phyloP scores from a whole-genome alignment of 2,113 vertebrate genomes.

The Notothenia coriiceps region DNA sequence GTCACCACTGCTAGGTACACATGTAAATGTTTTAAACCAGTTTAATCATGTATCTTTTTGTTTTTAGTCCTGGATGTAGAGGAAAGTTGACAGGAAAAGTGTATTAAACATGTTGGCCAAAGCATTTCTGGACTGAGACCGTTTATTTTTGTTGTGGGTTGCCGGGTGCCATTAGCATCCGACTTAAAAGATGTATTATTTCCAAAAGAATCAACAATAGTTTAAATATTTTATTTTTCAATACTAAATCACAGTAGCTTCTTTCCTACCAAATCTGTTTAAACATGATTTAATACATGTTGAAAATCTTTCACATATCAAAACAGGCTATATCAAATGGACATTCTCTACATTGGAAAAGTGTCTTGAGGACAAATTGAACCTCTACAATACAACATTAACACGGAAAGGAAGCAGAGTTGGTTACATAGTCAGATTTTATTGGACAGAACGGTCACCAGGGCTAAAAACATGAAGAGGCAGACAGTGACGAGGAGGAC shows the following conservation, averaged over 20 bases:
- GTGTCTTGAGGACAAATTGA: too few species aligned
- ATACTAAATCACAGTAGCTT: too few species aligned
- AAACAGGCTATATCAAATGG: too few species aligned
- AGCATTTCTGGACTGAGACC: background rate
- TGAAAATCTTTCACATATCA: too few species aligned
- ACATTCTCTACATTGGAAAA: too few species aligned
- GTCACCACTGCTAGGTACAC: slow-evolving; percentile 44
- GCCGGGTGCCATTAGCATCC: too few species aligned
- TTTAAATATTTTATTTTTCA: too few species aligned
- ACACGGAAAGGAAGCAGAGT: background rate
- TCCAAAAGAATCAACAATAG: too few species aligned
- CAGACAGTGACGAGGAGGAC: slow-evolving; percentile 71
- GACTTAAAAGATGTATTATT: too few species aligned
- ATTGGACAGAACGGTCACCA: slow-evolving; percentile 82
- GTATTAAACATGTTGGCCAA: slow-evolving; percentile 67
- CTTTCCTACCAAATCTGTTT: too few species aligned
- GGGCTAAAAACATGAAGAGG: slow-evolving; percentile 79
- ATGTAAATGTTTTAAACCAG: slow-evolving; percentile 64
- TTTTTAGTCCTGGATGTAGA: slow-evolving; percentile 61
- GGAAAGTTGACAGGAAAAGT: slow-evolving; percentile 32
- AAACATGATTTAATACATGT: too few species aligned
- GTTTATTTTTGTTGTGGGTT: too few species aligned
- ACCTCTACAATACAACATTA: background rate
- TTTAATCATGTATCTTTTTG: slow-evolving; percentile 59
- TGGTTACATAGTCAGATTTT: slow-evolving; percentile 81